phyloP scores from a whole-genome alignment of 2,113 vertebrate genomes.

The Spheniscus mendiculus region DNA sequence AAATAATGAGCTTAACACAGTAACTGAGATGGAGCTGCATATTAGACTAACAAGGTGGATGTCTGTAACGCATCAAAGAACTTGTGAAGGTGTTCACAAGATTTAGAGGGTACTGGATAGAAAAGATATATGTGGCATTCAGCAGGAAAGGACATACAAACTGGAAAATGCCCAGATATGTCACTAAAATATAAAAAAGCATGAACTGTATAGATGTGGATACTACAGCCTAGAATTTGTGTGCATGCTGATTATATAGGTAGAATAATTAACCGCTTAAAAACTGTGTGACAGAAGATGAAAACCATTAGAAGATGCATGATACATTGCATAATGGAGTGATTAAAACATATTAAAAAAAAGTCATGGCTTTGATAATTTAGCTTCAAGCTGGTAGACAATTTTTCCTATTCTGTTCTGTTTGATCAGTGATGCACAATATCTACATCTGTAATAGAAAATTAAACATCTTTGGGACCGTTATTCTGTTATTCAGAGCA shows the following conservation, averaged over 20 bases:
- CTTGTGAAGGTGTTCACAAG: neutral
- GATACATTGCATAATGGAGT: neutral
- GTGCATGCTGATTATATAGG: neutral
- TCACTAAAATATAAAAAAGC: neutral
- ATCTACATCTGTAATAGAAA: neutral
- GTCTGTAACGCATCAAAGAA: neutral
- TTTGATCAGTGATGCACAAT: neutral
- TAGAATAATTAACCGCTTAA: neutral
- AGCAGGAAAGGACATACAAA: neutral
- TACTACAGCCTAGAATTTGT: neutral
- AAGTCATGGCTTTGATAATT: neutral
- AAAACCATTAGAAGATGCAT: neutral
- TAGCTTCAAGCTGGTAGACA: neutral
- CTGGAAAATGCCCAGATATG: neutral
- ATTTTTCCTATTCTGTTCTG: neutral
- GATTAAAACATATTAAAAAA: neutral
- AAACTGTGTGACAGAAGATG: neutral
- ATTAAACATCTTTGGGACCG: neutral
- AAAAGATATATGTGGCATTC: neutral
- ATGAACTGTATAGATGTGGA: neutral
- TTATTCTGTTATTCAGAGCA: neutral
- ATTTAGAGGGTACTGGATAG: neutral
- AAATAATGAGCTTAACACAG: constrained; percentile 7
- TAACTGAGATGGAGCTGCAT: neutral
- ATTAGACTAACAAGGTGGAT: neutral